phyloP scores from a whole-genome alignment of 2,797 vertebrate genomes.

The Somateria mollissima region DNA sequence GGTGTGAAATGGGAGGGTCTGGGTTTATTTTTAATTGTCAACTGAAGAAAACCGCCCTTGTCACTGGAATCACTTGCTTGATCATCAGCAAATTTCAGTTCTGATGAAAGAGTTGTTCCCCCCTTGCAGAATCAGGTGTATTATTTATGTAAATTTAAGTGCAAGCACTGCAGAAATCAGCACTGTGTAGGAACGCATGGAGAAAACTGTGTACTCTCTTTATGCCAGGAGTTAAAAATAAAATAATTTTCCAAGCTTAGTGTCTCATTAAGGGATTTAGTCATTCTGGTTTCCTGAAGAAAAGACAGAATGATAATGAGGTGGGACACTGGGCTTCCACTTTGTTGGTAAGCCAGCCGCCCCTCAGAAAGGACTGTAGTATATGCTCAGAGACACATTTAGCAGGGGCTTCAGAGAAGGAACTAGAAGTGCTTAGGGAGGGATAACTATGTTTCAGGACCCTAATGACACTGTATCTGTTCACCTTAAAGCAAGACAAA shows the following conservation, averaged over 20 bases:
- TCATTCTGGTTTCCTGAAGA: background rate
- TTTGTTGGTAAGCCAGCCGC: constrained; percentile 17
- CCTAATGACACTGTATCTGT: background rate
- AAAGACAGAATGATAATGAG: background rate
- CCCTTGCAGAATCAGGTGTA: background rate
- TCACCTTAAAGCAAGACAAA: background rate
- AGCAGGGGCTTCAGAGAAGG: background rate
- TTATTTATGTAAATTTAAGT: accelerated
- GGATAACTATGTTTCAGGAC: background rate
- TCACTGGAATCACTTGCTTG: background rate
- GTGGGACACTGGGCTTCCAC: background rate
- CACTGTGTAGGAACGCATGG: background rate
- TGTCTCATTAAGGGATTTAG: background rate
- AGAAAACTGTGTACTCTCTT: background rate
- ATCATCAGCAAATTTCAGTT: background rate
- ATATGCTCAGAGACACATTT: background rate
- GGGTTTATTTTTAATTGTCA: background rate
- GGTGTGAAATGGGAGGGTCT: background rate
- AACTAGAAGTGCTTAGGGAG: background rate
- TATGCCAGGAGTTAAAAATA: background rate
- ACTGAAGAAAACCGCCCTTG: background rate
- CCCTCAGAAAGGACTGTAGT: background rate
- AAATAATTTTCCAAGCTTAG: background rate
- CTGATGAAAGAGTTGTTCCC: background rate
- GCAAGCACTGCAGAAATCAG: background rate